A percentile compares a stretch with the other conserved stretches of the same genome.
Conservation (phyloP, 1,140 invertebrate species). For the Neodiprion virginianus region DNA sequence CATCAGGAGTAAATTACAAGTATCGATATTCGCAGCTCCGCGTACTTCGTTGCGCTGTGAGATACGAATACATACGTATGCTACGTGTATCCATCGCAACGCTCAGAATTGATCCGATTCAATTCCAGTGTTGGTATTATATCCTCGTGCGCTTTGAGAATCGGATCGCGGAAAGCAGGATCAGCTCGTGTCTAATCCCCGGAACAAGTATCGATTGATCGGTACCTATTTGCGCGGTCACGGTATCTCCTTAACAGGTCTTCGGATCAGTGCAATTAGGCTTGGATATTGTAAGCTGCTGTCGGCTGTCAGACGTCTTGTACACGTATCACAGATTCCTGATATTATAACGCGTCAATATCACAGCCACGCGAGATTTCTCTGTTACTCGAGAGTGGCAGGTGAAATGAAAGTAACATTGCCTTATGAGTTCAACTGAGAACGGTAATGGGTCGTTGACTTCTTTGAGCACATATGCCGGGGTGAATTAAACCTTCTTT, state of each 20-base stretch:
- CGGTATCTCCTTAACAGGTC: conserved; percentile 6
- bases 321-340: background rate
- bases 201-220: background rate
- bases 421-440: background rate
- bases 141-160: background rate
- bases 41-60: too few species aligned
- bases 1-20: too few species aligned
- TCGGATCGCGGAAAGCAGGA: background rate
- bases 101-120: too few species aligned
- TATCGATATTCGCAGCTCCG: too few species aligned
- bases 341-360: conserved; percentile 1
- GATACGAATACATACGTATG: too few species aligned
- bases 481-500: too few species aligned
- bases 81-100: too few species aligned
- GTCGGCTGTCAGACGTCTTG: background rate
- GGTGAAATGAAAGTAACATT: conserved; percentile 3
- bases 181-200: background rate
- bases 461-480: background rate
- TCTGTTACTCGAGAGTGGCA: background rate
- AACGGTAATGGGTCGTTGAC: background rate
- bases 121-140: too few species aligned
- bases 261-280: background rate
- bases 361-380: background rate
- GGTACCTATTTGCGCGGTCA: background rate
- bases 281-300: background rate